phyloP scores from a whole-genome alignment of 2,888 invertebrate species.

The Morinoia aosen region DNA sequence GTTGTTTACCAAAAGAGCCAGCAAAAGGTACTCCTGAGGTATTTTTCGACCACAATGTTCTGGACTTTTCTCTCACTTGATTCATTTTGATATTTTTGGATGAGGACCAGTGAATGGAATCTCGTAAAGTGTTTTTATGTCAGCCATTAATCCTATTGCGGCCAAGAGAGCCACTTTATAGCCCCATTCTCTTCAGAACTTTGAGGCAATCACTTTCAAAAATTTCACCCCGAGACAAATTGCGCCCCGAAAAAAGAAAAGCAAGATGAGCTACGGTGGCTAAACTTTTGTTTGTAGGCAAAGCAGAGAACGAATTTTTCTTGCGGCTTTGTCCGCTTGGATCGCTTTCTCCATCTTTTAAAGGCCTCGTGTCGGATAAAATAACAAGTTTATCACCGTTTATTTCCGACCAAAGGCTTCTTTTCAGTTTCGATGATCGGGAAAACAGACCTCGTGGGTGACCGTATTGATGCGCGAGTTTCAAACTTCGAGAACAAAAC shows the following conservation, averaged over 20 bases:
- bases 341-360: conserved; percentile 28
- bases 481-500: neutral
- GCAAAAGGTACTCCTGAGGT: conserved; percentile 45
- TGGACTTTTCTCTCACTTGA: conserved; percentile 33
- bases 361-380: conserved; percentile 5
- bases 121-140: conserved; percentile 55
- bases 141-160: conserved; percentile 53
- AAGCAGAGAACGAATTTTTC: conserved; percentile 6
- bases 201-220: conserved; percentile 48
- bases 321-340: neutral
- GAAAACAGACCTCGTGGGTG: neutral
- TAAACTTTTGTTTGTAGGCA: conserved; percentile 5
- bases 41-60: conserved; percentile 22
- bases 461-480: neutral
- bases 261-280: neutral
- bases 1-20: conserved; percentile 49
- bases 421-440: conserved; percentile 10
- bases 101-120: conserved; percentile 43
- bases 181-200: conserved; percentile 45
- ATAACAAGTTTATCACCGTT: neutral
- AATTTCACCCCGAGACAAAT: conserved; percentile 40
- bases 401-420: neutral
- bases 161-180: conserved; percentile 41
- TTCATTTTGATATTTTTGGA: conserved; percentile 48
- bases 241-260: neutral